Evolutionary conservation across 2,888 invertebrate genomes (phyloP), one percentile per base, ranked within the genome.

Genomic region (Agonopterix subpropinquella): DNA sequence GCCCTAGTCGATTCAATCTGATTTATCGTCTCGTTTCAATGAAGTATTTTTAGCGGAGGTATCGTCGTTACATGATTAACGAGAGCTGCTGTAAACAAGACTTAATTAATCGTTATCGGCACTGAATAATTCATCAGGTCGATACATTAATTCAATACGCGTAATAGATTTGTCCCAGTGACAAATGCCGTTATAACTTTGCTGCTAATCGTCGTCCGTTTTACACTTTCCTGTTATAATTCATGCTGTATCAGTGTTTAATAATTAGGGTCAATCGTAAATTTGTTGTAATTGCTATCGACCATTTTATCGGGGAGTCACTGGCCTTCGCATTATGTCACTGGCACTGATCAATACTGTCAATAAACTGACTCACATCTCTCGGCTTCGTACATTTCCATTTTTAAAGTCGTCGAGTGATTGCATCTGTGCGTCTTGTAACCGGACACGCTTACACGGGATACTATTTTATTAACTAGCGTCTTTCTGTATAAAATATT

Each of bases 251-350:
- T 67, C 64, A 55, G 50, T 58, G 60, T 65, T 67, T 60, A 70
- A 71, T 71, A 70, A 75, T 73, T 76, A 72, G 70, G 67, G 64
- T 61, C 64, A 65, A 58, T 59, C 55, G 54, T 70, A 67, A 69
- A 66, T 65, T 68, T 62, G 58, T 57, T 55, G 57, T 52, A 53
- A 42, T 45, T 48, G 49, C 44, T 51, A 49, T 47, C 50, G 49
- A 47, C 50, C 47, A 56, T 56, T 59, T 65, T 67, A 68, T 69
- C 64, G 47, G 48, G 50, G 54, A 61, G 65, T 70, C 67, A 64
- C 54, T 70, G 70, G 54, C 70, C 68, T 72, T 65, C 60, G 63
- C 53, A 59, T 67, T 65, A 65, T 67, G 65, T 65, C 67, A 70
- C 54, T 62, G 59, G 39, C 9, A n/a, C 39, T 58, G 54, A 61